Conservation (phyloP, 2,113 vertebrate species). For the Riparia riparia region DNA sequence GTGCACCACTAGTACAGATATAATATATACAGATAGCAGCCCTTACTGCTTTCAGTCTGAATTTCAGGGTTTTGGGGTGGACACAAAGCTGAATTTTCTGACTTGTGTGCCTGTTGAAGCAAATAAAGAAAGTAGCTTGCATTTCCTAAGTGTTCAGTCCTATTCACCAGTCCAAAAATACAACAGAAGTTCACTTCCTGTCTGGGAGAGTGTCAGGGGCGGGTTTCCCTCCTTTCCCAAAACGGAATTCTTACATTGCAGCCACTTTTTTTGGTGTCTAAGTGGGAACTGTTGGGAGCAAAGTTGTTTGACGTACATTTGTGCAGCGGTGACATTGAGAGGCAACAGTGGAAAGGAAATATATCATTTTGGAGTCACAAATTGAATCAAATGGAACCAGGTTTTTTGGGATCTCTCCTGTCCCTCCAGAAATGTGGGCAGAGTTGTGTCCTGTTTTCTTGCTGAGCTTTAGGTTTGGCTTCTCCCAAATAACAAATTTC, state of each 20-base stretch:
- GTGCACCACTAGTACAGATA: neutral
- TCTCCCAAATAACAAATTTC: neutral
- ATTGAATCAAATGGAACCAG: neutral
- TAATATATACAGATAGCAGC: no score
- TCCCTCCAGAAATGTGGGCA: neutral
- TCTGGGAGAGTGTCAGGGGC: neutral
- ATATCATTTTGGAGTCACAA: neutral
- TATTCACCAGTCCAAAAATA: neutral
- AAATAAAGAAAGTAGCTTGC: neutral
- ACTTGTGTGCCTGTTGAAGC: neutral
- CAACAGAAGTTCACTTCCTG: neutral
- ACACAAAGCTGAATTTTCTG: neutral
- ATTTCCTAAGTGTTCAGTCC: neutral
- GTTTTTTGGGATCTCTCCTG: neutral
- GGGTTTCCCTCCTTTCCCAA: neutral
- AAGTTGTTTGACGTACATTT: neutral
- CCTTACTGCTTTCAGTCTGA: neutral
- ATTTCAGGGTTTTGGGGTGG: neutral
- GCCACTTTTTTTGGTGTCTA: neutral
- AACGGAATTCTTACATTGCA: neutral
- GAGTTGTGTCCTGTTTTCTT: neutral
- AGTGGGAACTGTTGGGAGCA: neutral
- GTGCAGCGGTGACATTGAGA: neutral
- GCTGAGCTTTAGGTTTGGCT: neutral
- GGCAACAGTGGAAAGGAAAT: neutral